phyloP scores from a whole-genome alignment of 2,113 vertebrate genomes.

The cat (Felis catus) region DNA sequence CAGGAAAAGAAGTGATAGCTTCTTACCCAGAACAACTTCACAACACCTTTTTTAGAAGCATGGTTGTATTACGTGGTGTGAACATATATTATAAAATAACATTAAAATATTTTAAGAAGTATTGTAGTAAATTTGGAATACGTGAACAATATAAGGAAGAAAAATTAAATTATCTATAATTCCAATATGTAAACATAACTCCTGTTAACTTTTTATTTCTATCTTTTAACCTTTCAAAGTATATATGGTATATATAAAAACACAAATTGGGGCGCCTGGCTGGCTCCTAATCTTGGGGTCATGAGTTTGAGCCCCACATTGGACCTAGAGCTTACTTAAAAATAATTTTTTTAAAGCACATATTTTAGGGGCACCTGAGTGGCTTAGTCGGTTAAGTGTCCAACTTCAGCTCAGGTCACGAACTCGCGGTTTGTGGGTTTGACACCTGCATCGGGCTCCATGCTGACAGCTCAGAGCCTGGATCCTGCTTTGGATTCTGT shows the following conservation, averaged over 20 bases:
- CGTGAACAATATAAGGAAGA: neutral
- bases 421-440: too few relatives aligned
- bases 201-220: conserved; percentile 27
- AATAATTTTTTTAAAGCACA: neutral
- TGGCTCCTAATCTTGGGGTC: neutral
- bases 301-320: neutral
- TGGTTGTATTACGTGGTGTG: neutral
- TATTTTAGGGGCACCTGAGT: neutral
- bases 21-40: neutral
- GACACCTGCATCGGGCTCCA: too few relatives aligned
- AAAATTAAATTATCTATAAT: neutral
- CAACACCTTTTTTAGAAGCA: neutral
- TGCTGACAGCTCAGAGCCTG: too few relatives aligned
- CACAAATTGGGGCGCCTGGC: neutral
- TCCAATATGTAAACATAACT: neutral
- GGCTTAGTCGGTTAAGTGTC: too few relatives aligned
- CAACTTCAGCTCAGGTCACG: too few relatives aligned
- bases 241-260: neutral
- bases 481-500: too few relatives aligned
- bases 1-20: neutral
- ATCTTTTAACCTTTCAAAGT: neutral
- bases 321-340: neutral
- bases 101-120: neutral
- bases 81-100: neutral
- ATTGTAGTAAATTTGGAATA: neutral